Evolutionary conservation across 2,888 invertebrate genomes (phyloP), one percentile per base, ranked within the genome.

Genomic region (Cryptophagus acutangulus): DNA sequence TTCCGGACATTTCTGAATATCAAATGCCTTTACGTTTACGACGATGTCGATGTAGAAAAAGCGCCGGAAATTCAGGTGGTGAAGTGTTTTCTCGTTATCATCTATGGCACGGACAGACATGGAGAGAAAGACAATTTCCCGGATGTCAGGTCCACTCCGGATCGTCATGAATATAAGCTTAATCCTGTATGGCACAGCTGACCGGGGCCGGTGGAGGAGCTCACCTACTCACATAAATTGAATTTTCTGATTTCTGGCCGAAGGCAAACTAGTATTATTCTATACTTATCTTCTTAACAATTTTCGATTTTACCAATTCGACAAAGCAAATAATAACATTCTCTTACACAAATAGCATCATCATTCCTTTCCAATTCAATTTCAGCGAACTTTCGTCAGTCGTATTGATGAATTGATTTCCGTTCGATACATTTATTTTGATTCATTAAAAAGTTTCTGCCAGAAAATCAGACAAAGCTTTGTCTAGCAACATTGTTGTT

Each of bases 201-300:
- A 50, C 51, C 52, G 47, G 45, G n/a, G 44, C 16, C 15, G 9
- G 41, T 37, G 44, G 45, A 48, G 52, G 45, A 48, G 52, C 46
- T 38, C 46, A 48, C 48, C 52, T 48, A 48, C 46, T 31, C 42
- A 46, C 42, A 42, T 45, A 56, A 56, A 56, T 56, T 55, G 52
- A 54, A 55, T 55, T 55, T 55, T 55, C 49, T 43, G 55, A 55
- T 54, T 54, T 54, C 52, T 53, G 49, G 51, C 48, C 40, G 39
- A 40, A 36, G 44, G 50, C 26, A n/a, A 12, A 26, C 26, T 8
- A n/a, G 10, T 13, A 9, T 9, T 12, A 26, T 26, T 26, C 26
- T 26, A 26, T 26, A 26, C 12, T 26, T 26, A 26, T 26, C 12
- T 4, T 26, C n/a, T 26, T 26, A 13, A 26, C n/a, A n/a, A n/a